phyloP scores from a whole-genome alignment of 2,797 vertebrate genomes.

The Nyctibius grandis region DNA sequence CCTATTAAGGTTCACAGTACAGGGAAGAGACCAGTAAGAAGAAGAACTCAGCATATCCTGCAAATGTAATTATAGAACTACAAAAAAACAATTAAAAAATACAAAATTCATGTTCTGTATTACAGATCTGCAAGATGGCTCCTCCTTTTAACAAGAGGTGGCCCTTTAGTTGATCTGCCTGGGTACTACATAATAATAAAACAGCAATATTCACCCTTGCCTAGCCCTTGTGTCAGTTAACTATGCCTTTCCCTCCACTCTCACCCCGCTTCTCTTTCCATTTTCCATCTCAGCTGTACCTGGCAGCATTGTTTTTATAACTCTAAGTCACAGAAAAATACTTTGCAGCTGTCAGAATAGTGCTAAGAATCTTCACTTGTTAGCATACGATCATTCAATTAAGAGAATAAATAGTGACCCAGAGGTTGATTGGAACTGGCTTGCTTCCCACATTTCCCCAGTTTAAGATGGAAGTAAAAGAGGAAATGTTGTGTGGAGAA shows the following conservation, averaged over 20 bases:
- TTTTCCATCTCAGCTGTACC: not conserved
- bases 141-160: not conserved
- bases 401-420: conserved; percentile 54
- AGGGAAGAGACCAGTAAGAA: not conserved
- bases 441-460: conserved; percentile 59
- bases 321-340: not conserved
- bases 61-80: not conserved
- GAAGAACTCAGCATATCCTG: not conserved
- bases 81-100: not conserved
- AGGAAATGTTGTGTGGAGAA: conserved; percentile 21
- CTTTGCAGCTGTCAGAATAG: conserved; percentile 33
- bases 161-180: not conserved
- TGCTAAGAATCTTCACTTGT: conserved; percentile 48
- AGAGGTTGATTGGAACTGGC: conserved; percentile 56
- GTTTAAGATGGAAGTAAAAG: conserved; percentile 51
- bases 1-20: not conserved
- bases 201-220: not conserved
- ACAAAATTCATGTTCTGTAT: not conserved
- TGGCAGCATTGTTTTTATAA: not conserved
- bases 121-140: not conserved
- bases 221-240: not conserved
- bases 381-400: conserved; percentile 70
- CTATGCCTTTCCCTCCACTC: not conserved
- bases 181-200: not conserved
- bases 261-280: not conserved